A percentile compares a stretch with the other conserved stretches of the same genome.
phyloP scores from a whole-genome alignment of 2,113 vertebrate genomes.

The Salvelinus sp. region DNA sequence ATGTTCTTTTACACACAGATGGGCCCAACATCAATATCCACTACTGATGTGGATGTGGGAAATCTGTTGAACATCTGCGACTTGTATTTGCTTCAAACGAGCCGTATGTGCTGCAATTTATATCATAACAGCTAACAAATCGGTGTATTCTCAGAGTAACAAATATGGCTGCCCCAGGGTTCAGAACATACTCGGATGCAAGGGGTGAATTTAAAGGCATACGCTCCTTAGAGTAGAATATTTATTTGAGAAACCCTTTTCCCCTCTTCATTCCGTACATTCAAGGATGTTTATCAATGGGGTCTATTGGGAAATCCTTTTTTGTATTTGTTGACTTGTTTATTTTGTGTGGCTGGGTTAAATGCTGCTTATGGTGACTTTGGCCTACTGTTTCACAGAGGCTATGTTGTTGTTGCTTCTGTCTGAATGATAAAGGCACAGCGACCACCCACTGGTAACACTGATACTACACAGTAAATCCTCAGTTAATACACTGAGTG shows the following conservation, averaged over 20 bases:
- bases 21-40: background rate
- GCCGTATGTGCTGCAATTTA: constrained; percentile 6
- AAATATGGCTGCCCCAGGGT: constrained; percentile 23
- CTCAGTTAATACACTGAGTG: no score
- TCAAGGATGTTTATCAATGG: constrained; percentile 8
- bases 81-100: constrained; percentile 14
- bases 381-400: background rate
- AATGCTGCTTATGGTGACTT: constrained; percentile 7
- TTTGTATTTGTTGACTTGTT: constrained; percentile 5
- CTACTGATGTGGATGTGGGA: background rate
- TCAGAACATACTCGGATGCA: constrained; percentile 13
- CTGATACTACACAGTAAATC: background rate
- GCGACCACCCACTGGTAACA: background rate
- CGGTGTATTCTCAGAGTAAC: constrained; percentile 22
- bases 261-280: constrained; percentile 4
- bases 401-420: background rate
- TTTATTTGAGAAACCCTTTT: constrained; percentile 19
- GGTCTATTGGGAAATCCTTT: constrained; percentile 2
- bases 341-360: constrained; percentile 4
- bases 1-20: background rate
- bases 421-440: background rate
- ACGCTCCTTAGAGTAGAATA: constrained; percentile 12
- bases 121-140: no score
- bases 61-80: constrained; percentile 7
- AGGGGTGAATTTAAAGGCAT: constrained; percentile 14